Evolutionary conservation across 2,113 vertebrate species (phyloP).

Genomic region (Oxygymnocypris stewartii): DNA sequence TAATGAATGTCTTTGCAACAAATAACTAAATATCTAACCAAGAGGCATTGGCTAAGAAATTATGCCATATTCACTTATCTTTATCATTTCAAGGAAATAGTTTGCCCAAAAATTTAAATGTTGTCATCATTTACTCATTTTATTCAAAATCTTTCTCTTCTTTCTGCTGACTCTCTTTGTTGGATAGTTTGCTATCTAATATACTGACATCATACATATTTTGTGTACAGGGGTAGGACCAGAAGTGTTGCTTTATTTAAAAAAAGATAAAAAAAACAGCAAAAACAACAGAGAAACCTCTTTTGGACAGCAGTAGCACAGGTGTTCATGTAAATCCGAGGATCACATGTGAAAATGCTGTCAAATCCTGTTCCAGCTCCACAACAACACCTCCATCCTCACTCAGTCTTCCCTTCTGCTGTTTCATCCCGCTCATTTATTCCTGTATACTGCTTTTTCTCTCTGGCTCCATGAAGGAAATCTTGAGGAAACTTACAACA

Average conservation of each 20-base stretch:
- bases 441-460: neutral
- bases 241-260: slow-evolving; percentile 3
- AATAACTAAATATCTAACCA: neutral
- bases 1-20: neutral
- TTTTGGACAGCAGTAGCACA: slow-evolving; percentile 26
- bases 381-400: neutral
- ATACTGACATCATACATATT: neutral
- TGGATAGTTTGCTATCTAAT: neutral
- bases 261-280: slow-evolving; percentile 12
- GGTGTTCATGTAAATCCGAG: slow-evolving; percentile 51
- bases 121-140: neutral
- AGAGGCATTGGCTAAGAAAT: neutral
- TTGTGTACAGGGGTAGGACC: neutral
- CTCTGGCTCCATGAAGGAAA: neutral
- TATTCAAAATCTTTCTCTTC: neutral
- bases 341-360: neutral
- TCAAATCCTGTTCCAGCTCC: slow-evolving; percentile 1
- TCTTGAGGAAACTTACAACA: neutral
- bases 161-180: neutral
- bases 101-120: neutral
- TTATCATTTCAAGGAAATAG: neutral
- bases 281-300: neutral
- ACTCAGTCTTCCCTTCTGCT: neutral
- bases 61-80: neutral
- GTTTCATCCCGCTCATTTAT: neutral